Conservation (phyloP, 1,140 invertebrate species). For the Ptiloglossa arizonensis region DNA sequence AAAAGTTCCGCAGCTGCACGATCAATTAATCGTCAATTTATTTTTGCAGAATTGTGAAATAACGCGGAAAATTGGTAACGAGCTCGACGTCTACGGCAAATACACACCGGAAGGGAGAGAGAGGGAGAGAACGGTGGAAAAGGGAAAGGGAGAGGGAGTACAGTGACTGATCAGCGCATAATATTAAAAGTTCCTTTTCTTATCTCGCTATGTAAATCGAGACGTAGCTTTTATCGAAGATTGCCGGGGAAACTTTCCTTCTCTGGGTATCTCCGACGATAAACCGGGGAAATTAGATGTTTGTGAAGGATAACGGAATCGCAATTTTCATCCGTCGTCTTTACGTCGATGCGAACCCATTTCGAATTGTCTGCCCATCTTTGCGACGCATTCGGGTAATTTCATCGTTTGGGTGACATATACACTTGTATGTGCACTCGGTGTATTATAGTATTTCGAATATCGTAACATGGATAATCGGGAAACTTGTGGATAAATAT, state of each 20-base stretch:
- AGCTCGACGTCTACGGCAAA: neutral
- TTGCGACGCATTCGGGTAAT: too few species aligned
- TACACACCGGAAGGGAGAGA: neutral
- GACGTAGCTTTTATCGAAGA: neutral
- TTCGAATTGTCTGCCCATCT: too few species aligned
- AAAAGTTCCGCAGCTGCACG: conserved; percentile 30
- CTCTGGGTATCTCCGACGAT: neutral
- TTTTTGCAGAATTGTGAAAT: conserved; percentile 52
- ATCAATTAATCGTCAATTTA: conserved; percentile 42
- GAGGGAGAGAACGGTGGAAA: too few species aligned
- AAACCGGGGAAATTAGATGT: neutral
- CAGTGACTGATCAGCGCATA: neutral
- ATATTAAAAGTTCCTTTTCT: conserved; percentile 1
- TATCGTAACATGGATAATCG: too few species aligned
- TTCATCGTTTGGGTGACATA: too few species aligned
- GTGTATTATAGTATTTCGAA: too few species aligned
- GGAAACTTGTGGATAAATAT: too few species aligned
- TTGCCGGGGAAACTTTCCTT: neutral
- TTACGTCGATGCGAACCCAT: too few species aligned
- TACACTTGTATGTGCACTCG: too few species aligned
- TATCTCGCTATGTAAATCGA: neutral
- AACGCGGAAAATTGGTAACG: conserved; percentile 48
- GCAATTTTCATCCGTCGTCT: too few species aligned
- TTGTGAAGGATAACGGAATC: neutral
- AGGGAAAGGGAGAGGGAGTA: too few species aligned